Base-by-base conservation (phyloP, 2,113 vertebrate genomes). In the Polypterus bichir region DNA sequence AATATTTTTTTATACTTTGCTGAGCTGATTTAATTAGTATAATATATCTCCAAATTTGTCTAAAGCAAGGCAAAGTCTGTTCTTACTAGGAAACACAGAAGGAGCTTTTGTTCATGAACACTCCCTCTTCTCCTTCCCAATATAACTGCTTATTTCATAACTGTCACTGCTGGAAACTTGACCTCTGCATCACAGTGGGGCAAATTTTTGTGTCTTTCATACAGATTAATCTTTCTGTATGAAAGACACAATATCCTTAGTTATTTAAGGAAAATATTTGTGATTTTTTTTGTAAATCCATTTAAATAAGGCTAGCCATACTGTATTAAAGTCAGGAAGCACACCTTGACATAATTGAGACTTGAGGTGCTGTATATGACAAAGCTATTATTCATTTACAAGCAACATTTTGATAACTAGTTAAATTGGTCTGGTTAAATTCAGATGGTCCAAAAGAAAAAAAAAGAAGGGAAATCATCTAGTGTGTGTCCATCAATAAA, bases 51-150 rank as follows among this genome's bases (percentile, higher is more conserved):
- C 27, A 27, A 27, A 27, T 27, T 27, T 27, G 27, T 27, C 27
- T 2, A 3, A 52, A 52, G 61, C 51, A 44, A 54, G 52, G 54
- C 45, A 46, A 46, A 54, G 54, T 62, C 51, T 62, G 46, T 51
- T 45, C 61, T 54, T 54, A 47, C 49, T 3, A 46, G 5, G 46
- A 44, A 44, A 47, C 46, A 49, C 7, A 59, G 51, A 63, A 49
- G 52, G 64, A 7, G 46, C 52, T 56, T 55, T 60, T 65, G 64
- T 65, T 65, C 58, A 55, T 46, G 44, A 49, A 8, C 46, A 8
- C 46, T 49, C n/a, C 47, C 48, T 49, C 47, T 49, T 49, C 6
- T 9, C 27, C 10, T 51, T 11, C 10, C 46, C 11, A 10, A 45
- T 6, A 6, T 3, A 59, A 47, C 7, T 58, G 48, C 10, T 27